Evolutionary conservation across 2,888 invertebrate species (phyloP).

Genomic region (Phengaris alcon): DNA sequence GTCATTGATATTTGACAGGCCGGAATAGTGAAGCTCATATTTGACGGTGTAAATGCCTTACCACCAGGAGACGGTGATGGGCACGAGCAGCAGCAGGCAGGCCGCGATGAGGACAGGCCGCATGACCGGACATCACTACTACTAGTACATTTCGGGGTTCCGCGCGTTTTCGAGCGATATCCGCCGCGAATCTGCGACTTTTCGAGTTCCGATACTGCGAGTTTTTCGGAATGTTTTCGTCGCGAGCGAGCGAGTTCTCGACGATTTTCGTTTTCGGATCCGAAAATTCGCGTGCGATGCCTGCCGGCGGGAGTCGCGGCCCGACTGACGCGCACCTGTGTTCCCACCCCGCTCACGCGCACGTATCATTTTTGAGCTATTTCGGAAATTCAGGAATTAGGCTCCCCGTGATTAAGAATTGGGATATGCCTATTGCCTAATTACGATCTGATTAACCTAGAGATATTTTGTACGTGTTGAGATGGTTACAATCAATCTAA

Average conservation of each 20-base stretch:
- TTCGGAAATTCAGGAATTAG: slow-evolving; percentile 77
- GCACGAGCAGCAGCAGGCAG: slow-evolving; percentile 91
- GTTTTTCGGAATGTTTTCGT: slow-evolving; percentile 29
- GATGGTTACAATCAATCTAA: no score
- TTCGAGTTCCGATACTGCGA: neutral
- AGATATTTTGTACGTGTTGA: no score
- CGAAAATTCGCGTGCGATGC: slow-evolving; percentile 69
- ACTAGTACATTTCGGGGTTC: slow-evolving; percentile 46
- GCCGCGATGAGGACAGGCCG: slow-evolving; percentile 90
- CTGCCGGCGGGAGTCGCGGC: slow-evolving; percentile 73
- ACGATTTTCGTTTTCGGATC: slow-evolving; percentile 56
- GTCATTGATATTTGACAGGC: no score
- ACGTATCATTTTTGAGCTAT: slow-evolving; percentile 77
- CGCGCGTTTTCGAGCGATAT: slow-evolving; percentile 1
- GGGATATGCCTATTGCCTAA: slow-evolving; percentile 37
- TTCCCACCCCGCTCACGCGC: slow-evolving; percentile 64
- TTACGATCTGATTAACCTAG: no score
- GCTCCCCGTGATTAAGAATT: slow-evolving; percentile 66
- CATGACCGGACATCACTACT: slow-evolving; percentile 77
- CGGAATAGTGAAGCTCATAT: no score
- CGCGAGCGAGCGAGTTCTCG: slow-evolving; percentile 39
- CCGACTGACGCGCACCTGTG: slow-evolving; percentile 73
- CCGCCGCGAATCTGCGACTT: neutral
- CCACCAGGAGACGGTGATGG: slow-evolving; percentile 93
- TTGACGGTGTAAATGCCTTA: slow-evolving; percentile 67